These are phyloP conservation scores for Drosophila watanabei DNA, from an alignment of 1,140 invertebrate genomes.

Conservation along the genomic window DNA sequence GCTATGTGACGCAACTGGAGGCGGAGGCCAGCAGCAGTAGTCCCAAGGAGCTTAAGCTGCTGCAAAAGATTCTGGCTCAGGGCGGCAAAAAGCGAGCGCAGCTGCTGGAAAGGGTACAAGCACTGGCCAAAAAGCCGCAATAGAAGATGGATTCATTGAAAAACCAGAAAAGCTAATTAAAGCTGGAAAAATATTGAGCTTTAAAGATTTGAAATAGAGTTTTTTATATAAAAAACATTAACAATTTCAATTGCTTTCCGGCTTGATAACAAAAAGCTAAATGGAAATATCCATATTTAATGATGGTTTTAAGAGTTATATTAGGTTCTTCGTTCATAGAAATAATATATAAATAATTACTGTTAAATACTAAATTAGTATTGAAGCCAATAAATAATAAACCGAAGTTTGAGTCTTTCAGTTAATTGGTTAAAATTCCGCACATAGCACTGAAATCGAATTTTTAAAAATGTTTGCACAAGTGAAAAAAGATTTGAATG, in stretches of 20 bases:
- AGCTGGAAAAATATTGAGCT: background rate
- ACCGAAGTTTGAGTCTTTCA: background rate
- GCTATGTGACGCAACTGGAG: slow-evolving; percentile 14
- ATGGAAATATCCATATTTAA: background rate
- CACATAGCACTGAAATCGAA: background rate
- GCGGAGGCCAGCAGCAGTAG: background rate
- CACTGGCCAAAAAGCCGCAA: background rate
- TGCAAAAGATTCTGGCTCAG: slow-evolving; percentile 42
- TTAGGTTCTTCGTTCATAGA: slow-evolving; percentile 9
- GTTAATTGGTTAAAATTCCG: too few relatives aligned
- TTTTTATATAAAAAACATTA: background rate
- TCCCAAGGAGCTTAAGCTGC: slow-evolving; percentile 32
- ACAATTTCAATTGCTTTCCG: background rate
- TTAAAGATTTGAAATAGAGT: background rate
- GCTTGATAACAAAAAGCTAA: background rate
- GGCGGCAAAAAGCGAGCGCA: slow-evolving; percentile 14
- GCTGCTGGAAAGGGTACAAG: slow-evolving; percentile 9
- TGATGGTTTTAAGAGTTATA: slow-evolving; percentile 4
- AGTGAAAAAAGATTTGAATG: too few relatives aligned
- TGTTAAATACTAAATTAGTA: slow-evolving; percentile 25
- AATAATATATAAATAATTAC: background rate
- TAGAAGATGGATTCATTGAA: background rate
- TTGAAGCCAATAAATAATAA: slow-evolving; percentile 14
- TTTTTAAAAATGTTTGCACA: too few relatives aligned
- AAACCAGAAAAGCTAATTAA: background rate